A percentile compares a stretch with the other conserved stretches of the same genome.
These are phyloP conservation scores for Acridotheres tristis DNA, from an alignment of 2,797 vertebrate genomes.

Conservation along the genomic window DNA sequence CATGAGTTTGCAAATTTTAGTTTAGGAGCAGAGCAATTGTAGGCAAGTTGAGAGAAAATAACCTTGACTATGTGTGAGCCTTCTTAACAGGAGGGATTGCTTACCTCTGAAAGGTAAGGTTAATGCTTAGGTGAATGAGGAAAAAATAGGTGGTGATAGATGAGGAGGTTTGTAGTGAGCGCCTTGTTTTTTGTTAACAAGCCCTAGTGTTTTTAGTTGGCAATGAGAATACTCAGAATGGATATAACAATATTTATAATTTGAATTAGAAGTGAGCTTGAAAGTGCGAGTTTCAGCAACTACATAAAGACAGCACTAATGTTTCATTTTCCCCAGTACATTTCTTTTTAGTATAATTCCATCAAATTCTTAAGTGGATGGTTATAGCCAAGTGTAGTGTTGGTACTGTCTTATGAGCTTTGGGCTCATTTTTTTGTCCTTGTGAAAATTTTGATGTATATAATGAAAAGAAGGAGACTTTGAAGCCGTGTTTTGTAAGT, in stretches of 20 bases:
- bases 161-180: no score
- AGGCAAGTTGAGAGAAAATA: neutral
- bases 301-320: neutral
- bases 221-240: neutral
- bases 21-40: neutral
- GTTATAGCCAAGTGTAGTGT: neutral
- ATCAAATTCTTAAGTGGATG: neutral
- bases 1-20: neutral
- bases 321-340: neutral
- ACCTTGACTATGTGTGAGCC: neutral
- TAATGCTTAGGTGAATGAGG: neutral
- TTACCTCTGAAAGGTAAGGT: neutral
- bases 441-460: neutral
- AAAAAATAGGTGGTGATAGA: neutral
- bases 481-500: neutral
- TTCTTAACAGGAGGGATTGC: neutral
- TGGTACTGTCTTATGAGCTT: neutral
- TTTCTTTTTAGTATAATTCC: neutral
- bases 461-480: neutral
- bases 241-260: neutral
- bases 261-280: neutral
- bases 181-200: neutral
- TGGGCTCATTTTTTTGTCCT: neutral
- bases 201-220: neutral
- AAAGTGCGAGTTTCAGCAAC: neutral